Base-by-base conservation (phyloP, 2,797 vertebrate genomes). In the Octomys mimax region DNA sequence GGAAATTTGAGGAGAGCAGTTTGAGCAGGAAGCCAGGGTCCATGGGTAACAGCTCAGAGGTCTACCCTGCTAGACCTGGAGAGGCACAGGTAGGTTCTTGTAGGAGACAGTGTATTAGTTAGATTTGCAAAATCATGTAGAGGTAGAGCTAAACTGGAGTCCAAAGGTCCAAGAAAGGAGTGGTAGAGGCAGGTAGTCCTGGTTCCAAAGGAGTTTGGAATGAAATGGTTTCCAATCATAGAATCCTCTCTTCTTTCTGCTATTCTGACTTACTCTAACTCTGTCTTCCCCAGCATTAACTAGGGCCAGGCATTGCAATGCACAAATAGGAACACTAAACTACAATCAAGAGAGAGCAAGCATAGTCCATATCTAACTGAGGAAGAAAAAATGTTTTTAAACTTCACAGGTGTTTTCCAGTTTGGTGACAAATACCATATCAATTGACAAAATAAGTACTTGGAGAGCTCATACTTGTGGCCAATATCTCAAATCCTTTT, bases 261-360 rank as follows among this genome's bases (percentile, higher is more conserved):
- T 93, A 57, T 62, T 94, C 78, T 73, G 73, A 91, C 71, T 95
- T 82, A 94, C 96, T 88, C 75, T 49, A 93, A 24, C 11, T 22
- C 42, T 73, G 54, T 84, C 79, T 89, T 91, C 75, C 71, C 71
- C 64, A 89, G 42, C 84, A 92, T 85, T 92, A 87, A 81, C 31
- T 89, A 87, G 71, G 26, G 64, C 54, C 54, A 91, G 49, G 59
- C 14, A 42, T 66, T 52, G 2, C 70, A 94, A 80, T 78, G 52
- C 92, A 82, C 92, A 95, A 91, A 91, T 36, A 94, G 88, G 24
- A 93, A 94, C 68, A 82, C 93, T 89, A 95, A 94, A 93, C 94
- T 77, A 84, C 14, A 80, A 87, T 80, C 89, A 84, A 84, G 39
- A 68, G 91, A 92, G 73, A 83, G 39, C 13, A 22, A 66, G 95